phyloP scores from a whole-genome alignment of 2,113 vertebrate genomes.

The Manacus vitellinus region DNA sequence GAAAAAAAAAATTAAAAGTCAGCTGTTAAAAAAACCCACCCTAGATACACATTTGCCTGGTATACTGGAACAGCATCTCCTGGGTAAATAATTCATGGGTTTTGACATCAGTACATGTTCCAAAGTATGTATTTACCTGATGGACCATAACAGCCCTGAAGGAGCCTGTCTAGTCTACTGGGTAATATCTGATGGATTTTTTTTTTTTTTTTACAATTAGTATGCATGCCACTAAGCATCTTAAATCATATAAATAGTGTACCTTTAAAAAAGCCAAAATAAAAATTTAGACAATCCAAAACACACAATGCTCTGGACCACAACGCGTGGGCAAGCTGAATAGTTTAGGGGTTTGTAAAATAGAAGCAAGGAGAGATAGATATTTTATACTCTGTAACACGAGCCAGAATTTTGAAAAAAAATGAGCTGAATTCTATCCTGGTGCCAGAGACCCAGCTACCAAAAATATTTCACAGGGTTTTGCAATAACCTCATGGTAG shows the following conservation, averaged over 20 bases:
- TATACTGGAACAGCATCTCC: not conserved
- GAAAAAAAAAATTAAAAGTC: not conserved
- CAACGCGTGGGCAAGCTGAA: not conserved
- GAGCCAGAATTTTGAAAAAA: not conserved
- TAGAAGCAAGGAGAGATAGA: not conserved
- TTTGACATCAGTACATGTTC: constrained; percentile 10
- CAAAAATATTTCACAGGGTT: constrained; percentile 6
- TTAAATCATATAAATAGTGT: not conserved
- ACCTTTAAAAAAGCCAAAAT: not conserved
- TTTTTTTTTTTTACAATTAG: not conserved
- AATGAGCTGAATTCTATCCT: not conserved
- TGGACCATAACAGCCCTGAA: constrained; percentile 33
- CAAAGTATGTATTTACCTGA: constrained; percentile 51
- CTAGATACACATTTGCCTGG: not conserved
- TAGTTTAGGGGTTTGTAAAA: constrained; percentile 8
- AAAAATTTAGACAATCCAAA: constrained; percentile 30
- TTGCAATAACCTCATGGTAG: not conserved
- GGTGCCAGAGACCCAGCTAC: not conserved
- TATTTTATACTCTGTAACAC: not conserved
- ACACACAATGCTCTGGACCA: not conserved
- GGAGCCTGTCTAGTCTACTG: constrained; percentile 34
- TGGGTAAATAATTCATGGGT: constrained; percentile 26
- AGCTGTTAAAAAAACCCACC: not conserved
- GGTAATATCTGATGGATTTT: constrained; percentile 34
- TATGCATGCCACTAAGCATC: constrained; percentile 27